Base-by-base conservation (phyloP, 2,888 invertebrate genomes). In the Carterocephalus palaemon region DNA sequence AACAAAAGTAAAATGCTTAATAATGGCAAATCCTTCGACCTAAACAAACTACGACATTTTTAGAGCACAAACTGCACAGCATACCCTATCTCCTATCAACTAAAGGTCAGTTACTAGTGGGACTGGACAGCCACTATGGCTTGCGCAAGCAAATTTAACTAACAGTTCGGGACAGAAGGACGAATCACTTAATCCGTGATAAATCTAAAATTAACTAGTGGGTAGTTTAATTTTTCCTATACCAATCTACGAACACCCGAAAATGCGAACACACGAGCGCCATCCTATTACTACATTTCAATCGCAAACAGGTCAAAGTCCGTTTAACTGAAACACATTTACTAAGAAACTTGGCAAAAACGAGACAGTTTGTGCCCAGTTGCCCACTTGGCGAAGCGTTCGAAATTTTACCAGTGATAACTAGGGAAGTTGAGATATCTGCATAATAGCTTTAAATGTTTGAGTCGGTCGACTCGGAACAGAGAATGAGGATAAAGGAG, bases 151-250 rank as follows among this genome's bases (percentile, higher is more conserved):
- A 23, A 31, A 31, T 29, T 34, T 16, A 36, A 43, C 36, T 34
- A 43, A 24, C 6, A 12, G 16, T 13, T 4, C 7, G 7, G 17
- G 34, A 9, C 12, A 12, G 26, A 16, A 8, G 23, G 8, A 22
- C 33, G 34, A 46, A 32, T 32, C 10, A 34, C 31, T 31, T 46
- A 32, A 48, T 47, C 46, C 46, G 9, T 32, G 39, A 51, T 46
- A 40, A 46, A 48, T 46, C 13, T n/a, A n/a, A n/a, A n/a, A n/a
- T n/a, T n/a, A n/a, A n/a, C n/a, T n/a, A n/a, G n/a, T n/a, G n/a
- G n/a, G n/a, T n/a, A n/a, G n/a, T n/a, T n/a, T n/a, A n/a, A n/a
- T n/a, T n/a, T n/a, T n/a, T n/a, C n/a, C n/a, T n/a, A n/a, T n/a
- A n/a, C n/a, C n/a, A n/a, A n/a, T n/a, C n/a, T n/a, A n/a, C n/a